phyloP scores from a whole-genome alignment of 2,113 vertebrate genomes.

The Cephalophus harveyi region DNA sequence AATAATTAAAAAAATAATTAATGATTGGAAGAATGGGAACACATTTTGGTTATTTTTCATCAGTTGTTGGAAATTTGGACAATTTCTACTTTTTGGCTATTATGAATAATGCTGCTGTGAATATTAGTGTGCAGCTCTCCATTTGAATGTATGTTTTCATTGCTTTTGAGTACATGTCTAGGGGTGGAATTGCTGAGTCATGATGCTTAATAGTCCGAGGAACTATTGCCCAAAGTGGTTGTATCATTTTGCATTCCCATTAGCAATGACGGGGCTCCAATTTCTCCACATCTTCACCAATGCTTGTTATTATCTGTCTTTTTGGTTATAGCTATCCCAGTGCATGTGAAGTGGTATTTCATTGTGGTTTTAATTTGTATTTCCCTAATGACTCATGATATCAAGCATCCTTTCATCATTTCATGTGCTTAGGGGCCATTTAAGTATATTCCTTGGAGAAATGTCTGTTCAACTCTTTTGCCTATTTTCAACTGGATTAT shows the following conservation, averaged over 20 bases:
- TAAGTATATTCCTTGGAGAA: slow-evolving; percentile 27
- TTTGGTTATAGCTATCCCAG: neutral
- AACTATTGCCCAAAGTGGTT: neutral
- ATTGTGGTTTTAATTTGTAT: neutral
- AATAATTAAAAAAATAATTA: neutral
- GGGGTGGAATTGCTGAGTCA: neutral
- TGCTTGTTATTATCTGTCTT: slow-evolving; percentile 12
- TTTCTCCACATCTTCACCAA: neutral
- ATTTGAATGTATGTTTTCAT: neutral
- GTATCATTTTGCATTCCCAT: neutral
- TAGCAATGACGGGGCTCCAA: neutral
- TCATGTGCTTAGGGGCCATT: neutral
- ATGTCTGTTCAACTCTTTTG: slow-evolving; percentile 8
- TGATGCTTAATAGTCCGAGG: neutral
- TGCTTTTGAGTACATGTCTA: neutral
- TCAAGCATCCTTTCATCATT: slow-evolving; percentile 6
- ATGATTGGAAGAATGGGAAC: neutral
- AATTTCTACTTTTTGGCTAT: neutral
- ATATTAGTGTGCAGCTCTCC: neutral
- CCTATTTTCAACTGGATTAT: neutral
- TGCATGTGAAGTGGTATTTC: neutral
- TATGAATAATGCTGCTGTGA: neutral
- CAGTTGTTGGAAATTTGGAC: neutral
- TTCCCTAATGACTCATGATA: neutral
- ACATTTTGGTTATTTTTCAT: neutral